phyloP scores from a whole-genome alignment of 2,888 invertebrate genomes.

The Osmoderma eremita region DNA sequence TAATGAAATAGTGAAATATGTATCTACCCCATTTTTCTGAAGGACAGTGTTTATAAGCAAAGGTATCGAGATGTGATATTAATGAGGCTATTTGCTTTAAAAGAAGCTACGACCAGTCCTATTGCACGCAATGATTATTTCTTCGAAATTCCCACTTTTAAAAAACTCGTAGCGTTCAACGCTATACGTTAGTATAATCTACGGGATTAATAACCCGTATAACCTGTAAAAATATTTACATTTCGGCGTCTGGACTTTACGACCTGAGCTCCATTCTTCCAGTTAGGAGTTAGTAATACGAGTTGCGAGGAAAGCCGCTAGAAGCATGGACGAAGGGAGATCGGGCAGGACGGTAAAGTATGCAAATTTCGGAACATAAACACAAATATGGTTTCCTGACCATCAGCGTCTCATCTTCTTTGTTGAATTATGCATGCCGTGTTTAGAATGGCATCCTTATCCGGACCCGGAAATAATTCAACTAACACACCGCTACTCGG shows the following conservation, averaged over 20 bases:
- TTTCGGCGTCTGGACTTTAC: constrained; percentile 25
- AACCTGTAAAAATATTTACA: constrained; percentile 27
- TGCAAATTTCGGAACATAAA: constrained; percentile 34
- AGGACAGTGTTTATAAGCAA: no score
- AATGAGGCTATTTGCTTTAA: no score
- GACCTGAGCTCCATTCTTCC: not conserved
- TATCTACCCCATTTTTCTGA: no score
- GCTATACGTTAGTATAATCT: no score
- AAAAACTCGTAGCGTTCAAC: no score
- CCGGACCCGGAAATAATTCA: constrained; percentile 29
- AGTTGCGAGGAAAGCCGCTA: not conserved
- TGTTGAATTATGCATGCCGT: constrained; percentile 37
- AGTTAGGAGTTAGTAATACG: no score
- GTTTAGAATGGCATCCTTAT: constrained; percentile 21
- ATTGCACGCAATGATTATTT: no score
- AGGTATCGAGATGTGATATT: no score
- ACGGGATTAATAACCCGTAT: constrained; percentile 26
- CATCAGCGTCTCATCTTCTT: constrained; percentile 29
- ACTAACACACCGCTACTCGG: not conserved
- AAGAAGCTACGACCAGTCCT: no score
- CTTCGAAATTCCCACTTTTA: no score
- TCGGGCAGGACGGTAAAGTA: constrained; percentile 17
- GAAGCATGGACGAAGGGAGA: not conserved
- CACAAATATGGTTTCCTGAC: constrained; percentile 32
- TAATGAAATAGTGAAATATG: no score